Conservation (phyloP, 2,797 vertebrate species). For the Pelochelys cantorii region DNA sequence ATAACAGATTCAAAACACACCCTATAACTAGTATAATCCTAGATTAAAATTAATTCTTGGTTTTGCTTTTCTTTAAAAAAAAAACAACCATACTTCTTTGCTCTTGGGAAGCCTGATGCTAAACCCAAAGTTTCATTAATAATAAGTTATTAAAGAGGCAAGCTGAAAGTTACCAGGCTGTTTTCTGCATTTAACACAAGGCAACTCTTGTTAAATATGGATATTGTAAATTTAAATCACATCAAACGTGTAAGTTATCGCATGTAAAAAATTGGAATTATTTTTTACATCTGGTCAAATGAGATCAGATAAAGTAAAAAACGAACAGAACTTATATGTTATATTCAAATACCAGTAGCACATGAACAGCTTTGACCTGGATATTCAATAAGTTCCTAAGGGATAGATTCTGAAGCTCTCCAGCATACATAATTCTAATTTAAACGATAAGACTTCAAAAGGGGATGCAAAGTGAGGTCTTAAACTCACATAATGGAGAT, state of each 20-base stretch:
- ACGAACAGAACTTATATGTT: not conserved
- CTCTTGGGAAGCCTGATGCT: constrained; percentile 20
- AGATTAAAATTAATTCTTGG: constrained; percentile 60
- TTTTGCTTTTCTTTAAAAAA: constrained; percentile 41
- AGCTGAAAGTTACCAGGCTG: not conserved
- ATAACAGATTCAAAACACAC: constrained; percentile 66
- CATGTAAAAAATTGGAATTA: not conserved
- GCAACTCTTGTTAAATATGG: constrained; percentile 4
- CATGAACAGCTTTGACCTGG: not conserved
- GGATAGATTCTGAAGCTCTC: not conserved
- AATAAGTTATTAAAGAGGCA: constrained; percentile 11
- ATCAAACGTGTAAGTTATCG: not conserved
- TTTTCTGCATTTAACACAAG: not conserved
- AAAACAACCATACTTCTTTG: constrained; percentile 13
- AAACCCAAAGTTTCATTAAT: constrained; percentile 33
- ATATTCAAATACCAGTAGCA: not conserved
- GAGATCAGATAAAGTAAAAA: not conserved
- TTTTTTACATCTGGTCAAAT: constrained; percentile 13
- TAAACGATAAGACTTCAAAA: not conserved
- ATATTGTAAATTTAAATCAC: not conserved
- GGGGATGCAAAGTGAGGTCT: not conserved
- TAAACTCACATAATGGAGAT: not conserved
- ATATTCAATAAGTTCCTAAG: not conserved
- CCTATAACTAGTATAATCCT: constrained; percentile 58
- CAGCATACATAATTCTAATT: not conserved